These are phyloP conservation scores for Pachypanchax playfairii DNA, from an alignment of 2,113 vertebrate genomes.

Conservation along the genomic window DNA sequence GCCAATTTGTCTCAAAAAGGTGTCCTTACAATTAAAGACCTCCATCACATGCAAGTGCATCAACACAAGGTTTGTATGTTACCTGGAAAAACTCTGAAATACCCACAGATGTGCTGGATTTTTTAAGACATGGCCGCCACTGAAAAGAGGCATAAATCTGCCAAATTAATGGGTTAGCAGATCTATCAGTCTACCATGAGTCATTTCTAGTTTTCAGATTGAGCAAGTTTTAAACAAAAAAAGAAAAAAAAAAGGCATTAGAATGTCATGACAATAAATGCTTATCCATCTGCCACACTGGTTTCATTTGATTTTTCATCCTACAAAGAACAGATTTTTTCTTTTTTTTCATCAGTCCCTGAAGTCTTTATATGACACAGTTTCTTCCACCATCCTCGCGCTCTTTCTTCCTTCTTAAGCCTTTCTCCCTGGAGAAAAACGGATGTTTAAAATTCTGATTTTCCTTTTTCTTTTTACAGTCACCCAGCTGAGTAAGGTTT, in stretches of 20 bases:
- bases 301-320: not conserved
- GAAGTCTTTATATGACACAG: conserved; percentile 10
- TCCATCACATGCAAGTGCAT: too few species aligned
- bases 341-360: conserved; percentile 1
- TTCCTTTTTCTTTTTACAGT: conserved; percentile 1
- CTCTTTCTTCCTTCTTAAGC: not conserved
- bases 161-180: too few species aligned
- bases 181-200: too few species aligned
- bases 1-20: too few species aligned
- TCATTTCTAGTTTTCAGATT: conserved; percentile 15
- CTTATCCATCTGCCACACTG: conserved; percentile 17
- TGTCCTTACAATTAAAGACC: too few species aligned
- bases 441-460: conserved; percentile 41
- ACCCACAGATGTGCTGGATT: too few species aligned
- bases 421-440: conserved; percentile 18
- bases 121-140: too few species aligned
- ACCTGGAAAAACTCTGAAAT: too few species aligned
- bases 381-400: conserved; percentile 7
- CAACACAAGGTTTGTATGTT: too few species aligned
- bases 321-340: not conserved
- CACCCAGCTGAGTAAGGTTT: conserved; percentile 23
- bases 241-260: conserved; percentile 21
- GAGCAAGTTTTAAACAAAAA: conserved; percentile 21
- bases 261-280: conserved; percentile 24
- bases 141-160: too few species aligned